Percentiles rank a stretch among this genome's conserved stretches.
phyloP scores from a whole-genome alignment of 2,888 invertebrate genomes.

The Suillia variegata region DNA sequence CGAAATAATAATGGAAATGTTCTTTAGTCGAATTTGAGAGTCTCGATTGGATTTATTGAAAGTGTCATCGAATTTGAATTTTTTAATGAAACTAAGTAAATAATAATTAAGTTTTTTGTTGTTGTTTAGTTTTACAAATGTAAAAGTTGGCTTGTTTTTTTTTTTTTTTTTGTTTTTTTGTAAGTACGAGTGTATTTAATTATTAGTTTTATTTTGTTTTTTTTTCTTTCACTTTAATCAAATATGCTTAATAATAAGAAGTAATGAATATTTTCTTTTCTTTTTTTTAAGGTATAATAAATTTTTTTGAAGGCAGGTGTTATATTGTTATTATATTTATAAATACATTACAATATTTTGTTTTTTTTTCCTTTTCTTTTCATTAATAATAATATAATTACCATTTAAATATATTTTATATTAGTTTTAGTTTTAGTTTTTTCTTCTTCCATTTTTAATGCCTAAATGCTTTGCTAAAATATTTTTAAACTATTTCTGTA shows the following conservation, averaged over 20 bases:
- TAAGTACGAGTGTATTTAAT: no score
- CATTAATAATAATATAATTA: constrained; percentile 3
- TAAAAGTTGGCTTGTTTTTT: constrained; percentile 17
- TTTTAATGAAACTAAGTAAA: no score
- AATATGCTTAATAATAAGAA: constrained; percentile 30
- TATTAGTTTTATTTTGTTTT: not conserved
- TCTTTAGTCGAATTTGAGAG: not conserved
- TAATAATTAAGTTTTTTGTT: no score
- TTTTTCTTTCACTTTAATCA: constrained; percentile 21
- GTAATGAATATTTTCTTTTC: constrained; percentile 50
- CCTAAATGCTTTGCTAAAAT: constrained; percentile 20
- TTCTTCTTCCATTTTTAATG: no score
- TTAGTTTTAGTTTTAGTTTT: no score
- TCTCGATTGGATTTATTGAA: no score
- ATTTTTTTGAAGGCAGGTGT: constrained; percentile 57
- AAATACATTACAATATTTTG: constrained; percentile 50
- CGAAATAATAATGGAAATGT: not conserved
- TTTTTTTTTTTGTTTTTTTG: not conserved
- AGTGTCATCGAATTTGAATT: not conserved
- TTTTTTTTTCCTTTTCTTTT: no score
- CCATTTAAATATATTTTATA: constrained; percentile 17
- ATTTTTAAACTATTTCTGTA: constrained; percentile 18
- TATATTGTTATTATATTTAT: constrained; percentile 52
- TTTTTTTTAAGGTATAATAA: constrained; percentile 49
- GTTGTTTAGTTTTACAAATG: constrained; percentile 2